Base-by-base conservation (phyloP, 2,888 invertebrate genomes). In the Trissolcus japonicus region DNA sequence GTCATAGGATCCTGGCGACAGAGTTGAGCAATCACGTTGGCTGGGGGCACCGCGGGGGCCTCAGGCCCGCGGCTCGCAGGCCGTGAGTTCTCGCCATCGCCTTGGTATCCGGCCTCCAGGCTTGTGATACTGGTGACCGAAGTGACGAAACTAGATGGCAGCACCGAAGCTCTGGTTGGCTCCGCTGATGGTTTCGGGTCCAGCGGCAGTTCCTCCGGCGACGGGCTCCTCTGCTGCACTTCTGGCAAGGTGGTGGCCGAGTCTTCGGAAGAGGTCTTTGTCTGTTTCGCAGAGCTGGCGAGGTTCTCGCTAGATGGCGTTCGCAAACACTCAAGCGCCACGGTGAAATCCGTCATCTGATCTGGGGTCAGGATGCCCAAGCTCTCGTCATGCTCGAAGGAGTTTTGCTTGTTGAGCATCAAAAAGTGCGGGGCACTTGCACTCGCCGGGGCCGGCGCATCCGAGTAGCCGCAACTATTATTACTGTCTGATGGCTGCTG, bases 31-130 rank as follows among this genome's bases (percentile, higher is more conserved):
- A 77, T 78, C 19, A 80, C 76, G 67, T 72, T 80, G 6, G 81
- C 71, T 80, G 50, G 65, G 9, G 85, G 82, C 1, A 79, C 91
- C 86, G 65, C 91, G 4, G 94, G 94, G 85, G 94, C 94, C 86
- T 95, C 95, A 41, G 94, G 94, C 56, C 94, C 94, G 79, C 96
- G 92, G 82, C 96, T 96, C 0, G 94, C 95, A 0, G 96, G 96
- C 75, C 96, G 91, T 21, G 96, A 96, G 93, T 95, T 95, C 90
- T 96, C 96, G 4, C 96, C 96, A 89, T 96, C 96, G 9, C 97
- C 97, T 90, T 96, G 97, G 90, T 97, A 97, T 50, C 98, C 97
- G n/a, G 94, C 95, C 89, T 98, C 97, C 80, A 96, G 91, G 89
- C 97, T 97, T 29, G 95, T 95, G 76, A 96, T 95, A 86, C 96